Evolutionary conservation across 2,888 invertebrate genomes (phyloP).

Genomic region (Oxycera nigricornis): DNA sequence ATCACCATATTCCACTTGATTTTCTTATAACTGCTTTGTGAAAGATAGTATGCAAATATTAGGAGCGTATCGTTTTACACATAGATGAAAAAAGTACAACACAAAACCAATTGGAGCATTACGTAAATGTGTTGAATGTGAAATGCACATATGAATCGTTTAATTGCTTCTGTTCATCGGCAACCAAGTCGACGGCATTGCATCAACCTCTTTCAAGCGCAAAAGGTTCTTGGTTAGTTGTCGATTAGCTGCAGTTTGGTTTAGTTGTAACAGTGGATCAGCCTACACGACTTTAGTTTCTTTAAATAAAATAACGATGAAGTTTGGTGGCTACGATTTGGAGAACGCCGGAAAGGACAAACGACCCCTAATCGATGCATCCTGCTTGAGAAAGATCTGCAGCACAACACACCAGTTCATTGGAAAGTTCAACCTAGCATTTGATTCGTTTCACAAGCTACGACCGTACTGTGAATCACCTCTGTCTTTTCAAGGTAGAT

Average conservation of each 20-base stretch:
- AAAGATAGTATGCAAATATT: slow-evolving; percentile 39
- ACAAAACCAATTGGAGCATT: slow-evolving; percentile 42
- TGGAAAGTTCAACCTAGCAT: slow-evolving; percentile 56
- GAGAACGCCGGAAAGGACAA: slow-evolving; percentile 57
- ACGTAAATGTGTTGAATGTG: slow-evolving; percentile 24
- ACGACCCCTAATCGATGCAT: slow-evolving; percentile 45
- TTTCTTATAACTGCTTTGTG: neutral
- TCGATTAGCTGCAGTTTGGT: neutral
- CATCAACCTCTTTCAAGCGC: neutral
- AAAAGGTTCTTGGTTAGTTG: slow-evolving; percentile 19
- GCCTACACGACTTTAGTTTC: neutral
- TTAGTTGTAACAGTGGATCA: slow-evolving; percentile 5
- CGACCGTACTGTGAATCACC: slow-evolving; percentile 56
- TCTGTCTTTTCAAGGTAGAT: slow-evolving; percentile 58
- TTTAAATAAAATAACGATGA: slow-evolving; percentile 52
- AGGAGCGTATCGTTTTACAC: slow-evolving; percentile 9
- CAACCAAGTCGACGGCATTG: neutral
- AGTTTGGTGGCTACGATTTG: slow-evolving; percentile 61
- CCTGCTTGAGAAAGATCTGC: slow-evolving; percentile 57
- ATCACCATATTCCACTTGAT: neutral
- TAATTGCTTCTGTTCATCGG: slow-evolving; percentile 38
- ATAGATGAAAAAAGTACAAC: slow-evolving; percentile 6
- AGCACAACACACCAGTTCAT: slow-evolving; percentile 58
- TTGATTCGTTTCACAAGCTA: slow-evolving; percentile 49
- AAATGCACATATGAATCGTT: slow-evolving; percentile 43